These are phyloP conservation scores for Drosophila siamana DNA, from an alignment of 2,888 invertebrate species.

Conservation along the genomic window DNA sequence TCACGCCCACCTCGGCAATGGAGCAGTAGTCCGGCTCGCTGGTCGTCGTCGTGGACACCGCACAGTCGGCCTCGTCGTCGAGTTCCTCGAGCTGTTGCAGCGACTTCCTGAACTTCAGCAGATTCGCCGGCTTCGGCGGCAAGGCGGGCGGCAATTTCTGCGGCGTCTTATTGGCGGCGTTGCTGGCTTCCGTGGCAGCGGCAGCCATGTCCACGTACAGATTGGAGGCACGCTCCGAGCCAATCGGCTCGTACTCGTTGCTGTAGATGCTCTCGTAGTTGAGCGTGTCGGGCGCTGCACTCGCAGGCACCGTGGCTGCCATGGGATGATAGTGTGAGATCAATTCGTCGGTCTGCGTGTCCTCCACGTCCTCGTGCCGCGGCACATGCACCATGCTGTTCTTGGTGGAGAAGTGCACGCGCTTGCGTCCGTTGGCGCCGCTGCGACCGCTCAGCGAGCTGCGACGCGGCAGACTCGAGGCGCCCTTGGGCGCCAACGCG, in stretches of 20 bases:
- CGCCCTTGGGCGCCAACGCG: constrained; percentile 36
- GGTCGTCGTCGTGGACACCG: constrained; percentile 61
- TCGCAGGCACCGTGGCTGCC: constrained; percentile 26
- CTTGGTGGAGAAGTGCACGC: constrained; percentile 88
- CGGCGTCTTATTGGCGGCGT: constrained; percentile 54
- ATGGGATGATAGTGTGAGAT: constrained; percentile 70
- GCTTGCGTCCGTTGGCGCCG: constrained; percentile 84
- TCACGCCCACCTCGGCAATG: constrained; percentile 88
- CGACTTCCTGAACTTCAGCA: constrained; percentile 88
- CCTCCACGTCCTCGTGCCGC: constrained; percentile 79
- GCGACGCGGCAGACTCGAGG: constrained; percentile 66
- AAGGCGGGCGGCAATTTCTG: constrained; percentile 88
- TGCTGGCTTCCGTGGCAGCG: constrained; percentile 83
- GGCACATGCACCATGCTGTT: constrained; percentile 87
- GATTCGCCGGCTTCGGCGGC: constrained; percentile 92
- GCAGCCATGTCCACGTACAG: constrained; percentile 89
- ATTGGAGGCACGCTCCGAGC: constrained; percentile 85
- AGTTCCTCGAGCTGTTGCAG: constrained; percentile 74
- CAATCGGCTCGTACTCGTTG: constrained; percentile 91
- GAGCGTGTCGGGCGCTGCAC: constrained; percentile 81
- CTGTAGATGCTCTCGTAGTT: constrained; percentile 89
- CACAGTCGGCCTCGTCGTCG: constrained; percentile 69
- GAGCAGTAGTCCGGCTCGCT: constrained; percentile 91
- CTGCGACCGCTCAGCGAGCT: constrained; percentile 77
- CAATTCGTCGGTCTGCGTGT: constrained; percentile 41